These are phyloP conservation scores for Trogon melanurus DNA, from an alignment of 2,113 vertebrate genomes.

Conservation along the genomic window DNA sequence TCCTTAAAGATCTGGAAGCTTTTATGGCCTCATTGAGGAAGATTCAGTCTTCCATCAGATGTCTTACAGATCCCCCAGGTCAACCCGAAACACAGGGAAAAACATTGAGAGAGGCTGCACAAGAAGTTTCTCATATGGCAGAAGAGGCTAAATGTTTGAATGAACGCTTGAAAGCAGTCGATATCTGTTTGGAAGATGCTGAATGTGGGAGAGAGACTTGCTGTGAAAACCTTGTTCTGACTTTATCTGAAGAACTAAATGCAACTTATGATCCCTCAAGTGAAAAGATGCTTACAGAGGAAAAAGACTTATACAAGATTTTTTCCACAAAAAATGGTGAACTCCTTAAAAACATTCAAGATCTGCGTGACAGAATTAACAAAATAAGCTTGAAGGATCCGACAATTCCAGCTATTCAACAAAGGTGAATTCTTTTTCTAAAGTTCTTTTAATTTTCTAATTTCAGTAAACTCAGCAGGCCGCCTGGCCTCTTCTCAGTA, in stretches of 20 bases:
- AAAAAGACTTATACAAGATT: conserved; percentile 65
- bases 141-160: conserved; percentile 86
- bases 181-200: conserved; percentile 76
- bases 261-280: neutral
- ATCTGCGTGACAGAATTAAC: conserved; percentile 76
- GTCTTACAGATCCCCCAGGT: conserved; percentile 35
- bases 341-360: conserved; percentile 82
- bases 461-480: neutral
- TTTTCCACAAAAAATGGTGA: conserved; percentile 77
- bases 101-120: conserved; percentile 48
- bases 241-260: conserved; percentile 70
- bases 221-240: conserved; percentile 82
- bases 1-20: conserved; percentile 81
- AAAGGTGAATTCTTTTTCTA: conserved; percentile 76
- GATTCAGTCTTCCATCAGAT: conserved; percentile 70
- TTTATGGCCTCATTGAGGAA: conserved; percentile 86
- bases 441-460: neutral
- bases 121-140: conserved; percentile 75
- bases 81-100: conserved; percentile 48
- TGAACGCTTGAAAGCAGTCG: conserved; percentile 75
- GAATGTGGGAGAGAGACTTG: conserved; percentile 61
- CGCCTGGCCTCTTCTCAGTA: neutral
- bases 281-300: conserved; percentile 65
- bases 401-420: conserved; percentile 87
- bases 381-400: conserved; percentile 87